Percentiles rank a stretch among this genome's conserved stretches.
Evolutionary conservation across 2,797 vertebrate species (phyloP).

Genomic region (Acropternis orthonyx): DNA sequence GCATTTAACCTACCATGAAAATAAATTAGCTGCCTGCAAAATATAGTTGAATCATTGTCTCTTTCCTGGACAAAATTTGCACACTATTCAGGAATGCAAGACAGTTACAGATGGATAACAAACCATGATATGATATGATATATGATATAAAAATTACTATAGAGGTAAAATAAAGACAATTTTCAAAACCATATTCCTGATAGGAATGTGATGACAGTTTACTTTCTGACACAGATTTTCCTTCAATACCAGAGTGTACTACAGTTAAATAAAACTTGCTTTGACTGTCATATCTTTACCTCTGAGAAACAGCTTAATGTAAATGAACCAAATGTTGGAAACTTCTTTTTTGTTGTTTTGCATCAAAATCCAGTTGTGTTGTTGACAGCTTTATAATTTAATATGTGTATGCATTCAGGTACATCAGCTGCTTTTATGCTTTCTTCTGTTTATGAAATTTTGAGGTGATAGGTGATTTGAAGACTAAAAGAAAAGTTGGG

Average conservation of each 20-base stretch:
- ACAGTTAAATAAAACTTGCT: too few relatives aligned
- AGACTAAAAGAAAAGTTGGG: not conserved
- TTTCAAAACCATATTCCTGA: too few relatives aligned
- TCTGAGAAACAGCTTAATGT: not conserved
- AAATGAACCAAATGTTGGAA: not conserved
- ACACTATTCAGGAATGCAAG: too few relatives aligned
- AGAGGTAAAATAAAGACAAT: too few relatives aligned
- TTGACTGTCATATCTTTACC: too few relatives aligned
- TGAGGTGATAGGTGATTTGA: not conserved
- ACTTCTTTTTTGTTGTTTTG: not conserved
- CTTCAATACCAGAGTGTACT: too few relatives aligned
- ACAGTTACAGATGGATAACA: too few relatives aligned
- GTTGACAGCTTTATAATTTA: not conserved
- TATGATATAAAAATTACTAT: too few relatives aligned
- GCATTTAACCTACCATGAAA: constrained; percentile 41
- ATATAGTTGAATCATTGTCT: constrained; percentile 17
- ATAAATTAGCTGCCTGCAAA: constrained; percentile 39
- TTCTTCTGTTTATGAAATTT: not conserved
- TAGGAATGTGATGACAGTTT: too few relatives aligned
- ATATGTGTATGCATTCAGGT: not conserved
- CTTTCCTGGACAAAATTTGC: constrained; percentile 3
- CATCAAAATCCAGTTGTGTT: not conserved
- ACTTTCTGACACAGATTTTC: too few relatives aligned
- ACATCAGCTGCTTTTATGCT: not conserved
- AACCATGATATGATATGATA: too few relatives aligned